A percentile compares a stretch with the other conserved stretches of the same genome.
Evolutionary conservation across 2,113 vertebrate genomes (phyloP).

Genomic region (Tor tambroides): DNA sequence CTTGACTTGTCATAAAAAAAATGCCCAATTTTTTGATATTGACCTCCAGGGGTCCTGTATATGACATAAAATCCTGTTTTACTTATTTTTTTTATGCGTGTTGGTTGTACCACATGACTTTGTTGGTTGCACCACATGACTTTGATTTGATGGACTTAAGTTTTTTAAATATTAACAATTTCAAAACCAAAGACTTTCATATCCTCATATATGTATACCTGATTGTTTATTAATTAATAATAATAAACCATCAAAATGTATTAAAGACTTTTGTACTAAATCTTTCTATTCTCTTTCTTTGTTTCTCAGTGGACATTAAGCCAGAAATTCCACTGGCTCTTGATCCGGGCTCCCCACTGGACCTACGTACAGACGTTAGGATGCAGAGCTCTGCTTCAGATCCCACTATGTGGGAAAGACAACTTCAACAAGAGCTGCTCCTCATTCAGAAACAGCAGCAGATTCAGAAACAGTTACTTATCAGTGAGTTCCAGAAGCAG

Average conservation of each 20-base stretch:
- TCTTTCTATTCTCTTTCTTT: slow-evolving; percentile 25
- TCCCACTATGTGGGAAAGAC: slow-evolving; percentile 88
- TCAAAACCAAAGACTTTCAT: not conserved
- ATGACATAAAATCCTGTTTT: not conserved
- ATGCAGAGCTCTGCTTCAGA: slow-evolving; percentile 92
- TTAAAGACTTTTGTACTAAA: slow-evolving; percentile 2
- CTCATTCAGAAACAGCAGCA: slow-evolving; percentile 99
- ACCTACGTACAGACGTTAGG: slow-evolving; percentile 92
- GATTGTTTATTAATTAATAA: not conserved
- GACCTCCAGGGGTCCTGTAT: not conserved
- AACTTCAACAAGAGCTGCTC: slow-evolving; percentile 94
- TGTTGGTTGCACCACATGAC: not conserved
- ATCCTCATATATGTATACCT: not conserved
- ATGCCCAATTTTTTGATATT: not conserved
- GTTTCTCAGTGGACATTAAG: slow-evolving; percentile 86
- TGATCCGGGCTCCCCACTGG: slow-evolving; percentile 88
- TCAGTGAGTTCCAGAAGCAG: slow-evolving; percentile 98
- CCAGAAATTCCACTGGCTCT: slow-evolving; percentile 83
- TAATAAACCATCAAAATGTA: not conserved
- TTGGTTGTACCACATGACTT: not conserved
- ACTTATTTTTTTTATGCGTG: not conserved
- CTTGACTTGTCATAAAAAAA: not conserved
- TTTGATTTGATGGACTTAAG: not conserved
- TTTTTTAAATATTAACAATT: not conserved
- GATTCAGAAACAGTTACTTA: slow-evolving; percentile 97